Percentiles rank a stretch among this genome's conserved stretches.
These are phyloP conservation scores for Sus cebifrons DNA, from an alignment of 2,797 vertebrate species.

Conservation along the genomic window DNA sequence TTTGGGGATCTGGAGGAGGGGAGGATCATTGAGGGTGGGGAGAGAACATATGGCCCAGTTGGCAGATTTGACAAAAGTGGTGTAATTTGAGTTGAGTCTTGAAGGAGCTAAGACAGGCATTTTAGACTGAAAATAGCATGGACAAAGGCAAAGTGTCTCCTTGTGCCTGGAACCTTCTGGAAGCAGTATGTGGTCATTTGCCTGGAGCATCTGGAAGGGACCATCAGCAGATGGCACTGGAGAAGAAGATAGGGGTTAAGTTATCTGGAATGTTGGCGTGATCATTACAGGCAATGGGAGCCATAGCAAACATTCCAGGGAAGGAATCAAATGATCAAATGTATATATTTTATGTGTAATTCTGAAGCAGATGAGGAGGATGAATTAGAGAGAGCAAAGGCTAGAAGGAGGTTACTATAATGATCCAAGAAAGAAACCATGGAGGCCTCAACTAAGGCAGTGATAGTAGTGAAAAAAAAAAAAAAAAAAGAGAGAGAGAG, in stretches of 20 bases:
- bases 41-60: neutral
- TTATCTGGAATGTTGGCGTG: neutral
- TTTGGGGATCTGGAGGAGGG: neutral
- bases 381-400: neutral
- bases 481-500: neutral
- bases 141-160: neutral
- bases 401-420: neutral
- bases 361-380: constrained; percentile 9
- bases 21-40: no score
- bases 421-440: neutral
- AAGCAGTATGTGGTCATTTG: neutral
- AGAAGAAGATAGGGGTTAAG: neutral
- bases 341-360: neutral
- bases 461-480: neutral
- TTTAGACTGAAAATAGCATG: neutral
- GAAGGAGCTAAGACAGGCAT: neutral
- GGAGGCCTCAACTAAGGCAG: no score
- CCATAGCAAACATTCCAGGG: neutral
- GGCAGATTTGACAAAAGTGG: neutral
- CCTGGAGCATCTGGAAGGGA: neutral
- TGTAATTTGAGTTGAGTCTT: neutral
- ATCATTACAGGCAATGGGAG: neutral
- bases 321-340: neutral
- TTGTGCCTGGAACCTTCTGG: neutral
- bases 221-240: neutral